Base-by-base conservation (phyloP, 1,140 invertebrate species). In the Hycleus phaleratus region DNA sequence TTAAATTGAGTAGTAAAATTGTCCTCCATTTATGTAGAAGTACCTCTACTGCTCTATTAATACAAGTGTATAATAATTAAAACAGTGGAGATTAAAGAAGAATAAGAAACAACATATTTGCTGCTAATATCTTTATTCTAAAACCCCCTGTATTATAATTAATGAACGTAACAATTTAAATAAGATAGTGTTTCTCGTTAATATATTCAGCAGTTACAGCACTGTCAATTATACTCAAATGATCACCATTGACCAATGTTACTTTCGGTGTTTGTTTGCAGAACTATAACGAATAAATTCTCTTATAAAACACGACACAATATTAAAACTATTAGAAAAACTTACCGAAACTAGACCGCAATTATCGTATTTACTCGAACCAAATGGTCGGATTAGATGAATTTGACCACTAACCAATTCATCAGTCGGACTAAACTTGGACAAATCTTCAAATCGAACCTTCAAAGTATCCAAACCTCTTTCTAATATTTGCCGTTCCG, bases 311-410 rank as follows among this genome's bases (percentile, higher is more conserved):
- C 11, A 1, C 40, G 8, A 2, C 11, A 42, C 1, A 42, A 18
- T 18, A 1, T 1, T 44, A 44, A 44, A 44, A 53, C 1, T 46
- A 12, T 45, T 10, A 32, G 9, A 42, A 46, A 52, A 18, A 59
- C 55, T 68, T 65, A 71, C 67, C 61, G 60, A 58, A 25, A 60
- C 54, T 42, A 73, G 50, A 24, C 68, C 69, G 47, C 68, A 73
- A 47, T 65, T 63, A 51, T 73, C 69, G 43, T 70, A 70, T 62
- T 71, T 65, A 45, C 63, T 71, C 32, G 66, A 65, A 32, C 66
- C 67, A n/a, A 50, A 63, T 4, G 71, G 67, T 46, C 69, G 56
- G 7, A 73, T 56, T 7, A 73, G 46, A 62, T 66, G 65, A 26
- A 68, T 49, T 42, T 49, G 46, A 3, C 70, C 70, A 18, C 43